Percentiles rank a stretch among this genome's conserved stretches.
Conservation (phyloP, 2,888 invertebrate species). For the Lithophane ornitopus region DNA sequence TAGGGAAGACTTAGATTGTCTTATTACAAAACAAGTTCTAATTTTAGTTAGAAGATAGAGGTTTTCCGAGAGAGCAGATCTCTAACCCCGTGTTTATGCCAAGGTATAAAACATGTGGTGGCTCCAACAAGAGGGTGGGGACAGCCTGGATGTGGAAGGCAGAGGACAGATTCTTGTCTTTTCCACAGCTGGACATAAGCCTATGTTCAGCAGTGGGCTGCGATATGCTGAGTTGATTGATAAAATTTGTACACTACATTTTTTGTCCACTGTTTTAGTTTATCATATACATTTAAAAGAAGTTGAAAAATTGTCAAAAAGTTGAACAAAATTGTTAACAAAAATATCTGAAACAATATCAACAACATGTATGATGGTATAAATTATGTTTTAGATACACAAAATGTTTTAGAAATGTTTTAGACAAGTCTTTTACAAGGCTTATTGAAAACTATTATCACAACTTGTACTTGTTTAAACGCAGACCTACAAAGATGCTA, state of each 20-base stretch:
- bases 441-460: neutral
- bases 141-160: neutral
- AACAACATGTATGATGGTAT: neutral
- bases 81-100: too few relatives aligned
- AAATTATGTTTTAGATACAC: neutral
- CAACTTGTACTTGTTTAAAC: neutral
- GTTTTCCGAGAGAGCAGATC: neutral
- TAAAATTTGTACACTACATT: neutral
- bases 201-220: neutral
- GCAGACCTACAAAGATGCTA: neutral
- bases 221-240: neutral
- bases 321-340: neutral
- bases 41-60: neutral
- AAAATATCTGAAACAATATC: neutral
- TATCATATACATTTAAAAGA: neutral
- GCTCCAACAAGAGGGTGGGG: neutral
- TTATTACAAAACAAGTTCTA: neutral
- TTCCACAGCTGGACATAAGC: neutral
- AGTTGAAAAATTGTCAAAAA: neutral
- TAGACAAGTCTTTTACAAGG: neutral
- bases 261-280: neutral
- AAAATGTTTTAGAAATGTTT: neutral
- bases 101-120: neutral
- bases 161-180: neutral
- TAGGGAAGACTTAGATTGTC: neutral